These are phyloP conservation scores for Lophius americanus DNA, from an alignment of 2,797 vertebrate genomes.

Conservation along the genomic window DNA sequence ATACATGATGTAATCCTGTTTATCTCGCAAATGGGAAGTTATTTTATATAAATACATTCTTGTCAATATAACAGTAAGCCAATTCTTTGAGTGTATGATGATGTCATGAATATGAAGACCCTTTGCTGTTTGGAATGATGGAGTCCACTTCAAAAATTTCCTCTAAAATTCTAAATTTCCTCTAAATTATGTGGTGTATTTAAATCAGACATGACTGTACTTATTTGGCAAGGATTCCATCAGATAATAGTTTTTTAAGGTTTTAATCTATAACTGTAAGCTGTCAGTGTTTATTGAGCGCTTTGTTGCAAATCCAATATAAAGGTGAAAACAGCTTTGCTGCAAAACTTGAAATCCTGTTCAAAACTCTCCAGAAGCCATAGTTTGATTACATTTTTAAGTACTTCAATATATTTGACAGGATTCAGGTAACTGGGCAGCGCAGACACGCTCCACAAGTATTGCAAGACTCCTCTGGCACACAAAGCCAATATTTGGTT, in stretches of 20 bases:
- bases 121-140: too few species aligned
- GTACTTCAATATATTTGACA: conserved; percentile 40
- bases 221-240: conserved; percentile 60
- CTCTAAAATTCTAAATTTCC: too few species aligned
- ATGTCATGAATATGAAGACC: too few species aligned
- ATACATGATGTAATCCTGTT: too few species aligned
- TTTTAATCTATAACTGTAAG: conserved; percentile 38
- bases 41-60: too few species aligned
- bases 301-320: conserved; percentile 27
- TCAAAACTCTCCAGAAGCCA: conserved; percentile 34
- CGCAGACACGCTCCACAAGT: conserved; percentile 26
- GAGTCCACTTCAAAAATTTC: too few species aligned
- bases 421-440: conserved; percentile 33
- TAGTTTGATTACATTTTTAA: conserved; percentile 39
- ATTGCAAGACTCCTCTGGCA: conserved; percentile 35
- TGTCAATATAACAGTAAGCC: too few species aligned
- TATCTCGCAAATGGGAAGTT: too few species aligned
- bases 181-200: conserved; percentile 32
- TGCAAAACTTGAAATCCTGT: conserved; percentile 40
- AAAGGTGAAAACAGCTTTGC: conserved; percentile 56
- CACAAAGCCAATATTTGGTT: conserved; percentile 57
- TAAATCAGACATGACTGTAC: conserved; percentile 55
- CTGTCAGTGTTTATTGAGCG: conserved; percentile 47
- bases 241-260: conserved; percentile 54
- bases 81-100: too few species aligned